phyloP scores from a whole-genome alignment of 2,888 invertebrate species.

The Syrista parreyssii region DNA sequence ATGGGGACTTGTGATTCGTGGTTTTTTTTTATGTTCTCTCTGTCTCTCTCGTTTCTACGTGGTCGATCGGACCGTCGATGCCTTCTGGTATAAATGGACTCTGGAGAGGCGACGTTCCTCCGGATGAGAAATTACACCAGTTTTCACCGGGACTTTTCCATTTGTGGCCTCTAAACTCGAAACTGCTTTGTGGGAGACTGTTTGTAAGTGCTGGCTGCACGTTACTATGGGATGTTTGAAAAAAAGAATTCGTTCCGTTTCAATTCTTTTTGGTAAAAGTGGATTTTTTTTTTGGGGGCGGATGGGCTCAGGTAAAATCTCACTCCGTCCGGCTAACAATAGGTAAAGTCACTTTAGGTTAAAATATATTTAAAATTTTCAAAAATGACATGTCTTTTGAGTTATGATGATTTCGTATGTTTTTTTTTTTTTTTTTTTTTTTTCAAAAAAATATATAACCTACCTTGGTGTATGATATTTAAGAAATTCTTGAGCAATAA shows the following conservation, averaged over 20 bases:
- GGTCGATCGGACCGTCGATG: neutral
- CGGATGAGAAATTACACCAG: conserved; percentile 38
- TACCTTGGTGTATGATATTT: neutral
- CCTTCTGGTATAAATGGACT: neutral
- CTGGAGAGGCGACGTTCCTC: conserved; percentile 23
- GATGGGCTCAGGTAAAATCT: neutral
- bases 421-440: too few relatives aligned
- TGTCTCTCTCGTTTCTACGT: neutral
- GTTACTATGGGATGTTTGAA: conserved; percentile 31
- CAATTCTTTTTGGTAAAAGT: neutral
- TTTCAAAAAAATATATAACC: too few relatives aligned
- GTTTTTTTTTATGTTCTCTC: too few relatives aligned
- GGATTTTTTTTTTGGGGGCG: neutral
- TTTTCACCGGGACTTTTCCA: conserved; percentile 31
- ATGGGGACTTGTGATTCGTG: too few relatives aligned
- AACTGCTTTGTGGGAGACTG: conserved; percentile 13
- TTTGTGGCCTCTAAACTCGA: conserved; percentile 15
- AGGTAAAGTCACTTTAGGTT: neutral
- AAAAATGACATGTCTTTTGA: neutral
- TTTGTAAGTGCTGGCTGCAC: conserved; percentile 21
- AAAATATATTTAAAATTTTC: neutral
- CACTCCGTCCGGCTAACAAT: neutral
- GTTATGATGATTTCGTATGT: neutral
- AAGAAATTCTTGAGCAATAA: neutral
- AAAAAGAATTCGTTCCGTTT: conserved; percentile 49